A percentile compares a stretch with the other conserved stretches of the same genome.
These are phyloP conservation scores for Neoarius graeffei DNA, from an alignment of 2,113 vertebrate species.

Conservation along the genomic window DNA sequence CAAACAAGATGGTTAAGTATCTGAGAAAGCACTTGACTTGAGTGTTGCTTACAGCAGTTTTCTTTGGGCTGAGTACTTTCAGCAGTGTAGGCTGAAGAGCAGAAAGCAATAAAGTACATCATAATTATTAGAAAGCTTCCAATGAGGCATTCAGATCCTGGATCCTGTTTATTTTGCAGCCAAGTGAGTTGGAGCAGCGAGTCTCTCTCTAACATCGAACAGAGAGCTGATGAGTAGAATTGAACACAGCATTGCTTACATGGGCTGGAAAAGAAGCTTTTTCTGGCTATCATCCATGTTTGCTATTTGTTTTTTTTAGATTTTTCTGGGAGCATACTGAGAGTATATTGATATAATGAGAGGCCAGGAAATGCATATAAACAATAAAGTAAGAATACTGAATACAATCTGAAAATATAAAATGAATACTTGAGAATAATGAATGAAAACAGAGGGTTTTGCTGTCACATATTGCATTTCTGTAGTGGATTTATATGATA, in stretches of 20 bases:
- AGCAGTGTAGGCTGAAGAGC: not conserved
- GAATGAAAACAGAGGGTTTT: not conserved
- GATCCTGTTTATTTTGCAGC: not conserved
- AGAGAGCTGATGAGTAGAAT: not conserved
- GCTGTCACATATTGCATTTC: not conserved
- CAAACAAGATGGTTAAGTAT: not conserved
- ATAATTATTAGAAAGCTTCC: conserved; percentile 6
- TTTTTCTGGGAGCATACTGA: not conserved
- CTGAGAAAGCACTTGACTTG: not conserved
- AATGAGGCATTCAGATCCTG: not conserved
- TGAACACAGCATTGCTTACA: not conserved
- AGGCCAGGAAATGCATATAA: not conserved
- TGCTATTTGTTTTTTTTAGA: not conserved
- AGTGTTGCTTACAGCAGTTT: not conserved
- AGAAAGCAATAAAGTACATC: not conserved
- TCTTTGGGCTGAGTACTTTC: not conserved
- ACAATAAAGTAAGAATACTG: not conserved
- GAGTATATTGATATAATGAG: not conserved
- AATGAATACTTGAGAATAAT: not conserved
- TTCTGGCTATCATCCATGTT: not conserved
- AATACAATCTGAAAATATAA: not conserved
- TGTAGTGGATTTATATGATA: not conserved
- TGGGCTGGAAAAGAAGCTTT: not conserved
- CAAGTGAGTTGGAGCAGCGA: not conserved
- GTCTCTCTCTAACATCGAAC: not conserved